Conservation (phyloP, 2,113 vertebrate genomes). For the Tetrax tetrax region DNA sequence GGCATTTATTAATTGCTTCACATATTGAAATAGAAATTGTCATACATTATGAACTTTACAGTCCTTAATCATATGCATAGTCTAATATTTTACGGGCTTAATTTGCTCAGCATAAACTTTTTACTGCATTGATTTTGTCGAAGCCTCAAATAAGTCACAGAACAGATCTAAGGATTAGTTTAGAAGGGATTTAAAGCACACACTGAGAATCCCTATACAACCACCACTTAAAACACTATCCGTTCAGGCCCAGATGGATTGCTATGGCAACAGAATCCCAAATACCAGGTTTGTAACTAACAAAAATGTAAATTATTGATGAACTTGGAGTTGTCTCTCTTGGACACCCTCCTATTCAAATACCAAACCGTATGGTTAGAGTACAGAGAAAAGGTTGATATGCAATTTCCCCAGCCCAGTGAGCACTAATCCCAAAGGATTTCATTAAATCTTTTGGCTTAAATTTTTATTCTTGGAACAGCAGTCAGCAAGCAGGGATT, state of each 20-base stretch:
- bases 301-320: conserved; percentile 73
- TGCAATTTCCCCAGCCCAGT: conserved; percentile 56
- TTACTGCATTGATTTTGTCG: conserved; percentile 41
- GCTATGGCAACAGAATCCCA: conserved; percentile 67
- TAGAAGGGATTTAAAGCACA: conserved; percentile 64
- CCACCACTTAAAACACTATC: conserved; percentile 55
- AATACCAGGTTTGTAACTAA: conserved; percentile 64
- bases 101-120: conserved; percentile 56
- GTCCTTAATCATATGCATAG: neutral
- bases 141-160: conserved; percentile 44
- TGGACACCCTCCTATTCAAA: conserved; percentile 58
- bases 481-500: conserved; percentile 66
- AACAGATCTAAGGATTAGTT: conserved; percentile 68
- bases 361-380: conserved; percentile 27
- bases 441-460: conserved; percentile 75
- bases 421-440: conserved; percentile 71
- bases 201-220: conserved; percentile 58
- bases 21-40: conserved; percentile 22
- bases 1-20: conserved; percentile 35
- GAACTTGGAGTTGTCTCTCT: conserved; percentile 55
- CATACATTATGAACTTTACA: conserved; percentile 11
- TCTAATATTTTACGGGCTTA: conserved; percentile 25
- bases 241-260: conserved; percentile 61
- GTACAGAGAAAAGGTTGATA: conserved; percentile 52
- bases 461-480: conserved; percentile 74